A percentile compares a stretch with the other conserved stretches of the same genome.
Evolutionary conservation across 2,888 invertebrate species (phyloP).

Genomic region (Prenolepis imparis): DNA sequence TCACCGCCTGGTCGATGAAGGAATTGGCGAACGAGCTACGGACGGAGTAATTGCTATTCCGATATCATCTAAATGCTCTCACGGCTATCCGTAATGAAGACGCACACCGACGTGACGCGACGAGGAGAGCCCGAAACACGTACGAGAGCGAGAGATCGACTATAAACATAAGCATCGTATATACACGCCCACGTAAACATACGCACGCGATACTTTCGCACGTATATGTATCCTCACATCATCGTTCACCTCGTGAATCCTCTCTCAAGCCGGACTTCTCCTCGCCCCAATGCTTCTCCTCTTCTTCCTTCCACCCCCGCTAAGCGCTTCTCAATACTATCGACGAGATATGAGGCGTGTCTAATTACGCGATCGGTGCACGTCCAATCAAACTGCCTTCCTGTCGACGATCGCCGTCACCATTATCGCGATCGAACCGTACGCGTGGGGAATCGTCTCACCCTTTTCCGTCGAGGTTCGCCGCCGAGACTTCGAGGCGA

Average conservation of each 20-base stretch:
- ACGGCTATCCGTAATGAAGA: constrained; percentile 81
- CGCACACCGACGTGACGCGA: constrained; percentile 65
- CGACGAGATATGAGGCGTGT: constrained; percentile 85
- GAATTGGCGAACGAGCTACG: constrained; percentile 70
- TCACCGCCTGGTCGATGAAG: constrained; percentile 66
- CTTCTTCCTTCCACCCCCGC: constrained; percentile 45
- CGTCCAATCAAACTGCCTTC: constrained; percentile 82
- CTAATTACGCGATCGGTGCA: constrained; percentile 84
- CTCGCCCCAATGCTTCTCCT: constrained; percentile 40
- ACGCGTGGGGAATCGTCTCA: constrained; percentile 68
- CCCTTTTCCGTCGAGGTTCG: constrained; percentile 72
- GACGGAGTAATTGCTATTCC: constrained; percentile 80
- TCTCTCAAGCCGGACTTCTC: constrained; percentile 52
- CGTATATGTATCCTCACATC: constrained; percentile 57
- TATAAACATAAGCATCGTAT: constrained; percentile 35
- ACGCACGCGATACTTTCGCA: constrained; percentile 63
- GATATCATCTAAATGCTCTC: constrained; percentile 83
- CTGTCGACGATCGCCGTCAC: constrained; percentile 78
- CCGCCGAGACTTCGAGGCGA: constrained; percentile 44
- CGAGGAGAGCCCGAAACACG: constrained; percentile 51
- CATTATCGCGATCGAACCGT: constrained; percentile 78
- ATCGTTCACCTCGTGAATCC: constrained; percentile 57
- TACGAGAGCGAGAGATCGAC: constrained; percentile 62
- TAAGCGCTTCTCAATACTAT: constrained; percentile 75
- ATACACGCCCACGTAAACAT: constrained; percentile 47